phyloP scores from a whole-genome alignment of 2,888 invertebrate genomes.

The Hymenopus coronatus region DNA sequence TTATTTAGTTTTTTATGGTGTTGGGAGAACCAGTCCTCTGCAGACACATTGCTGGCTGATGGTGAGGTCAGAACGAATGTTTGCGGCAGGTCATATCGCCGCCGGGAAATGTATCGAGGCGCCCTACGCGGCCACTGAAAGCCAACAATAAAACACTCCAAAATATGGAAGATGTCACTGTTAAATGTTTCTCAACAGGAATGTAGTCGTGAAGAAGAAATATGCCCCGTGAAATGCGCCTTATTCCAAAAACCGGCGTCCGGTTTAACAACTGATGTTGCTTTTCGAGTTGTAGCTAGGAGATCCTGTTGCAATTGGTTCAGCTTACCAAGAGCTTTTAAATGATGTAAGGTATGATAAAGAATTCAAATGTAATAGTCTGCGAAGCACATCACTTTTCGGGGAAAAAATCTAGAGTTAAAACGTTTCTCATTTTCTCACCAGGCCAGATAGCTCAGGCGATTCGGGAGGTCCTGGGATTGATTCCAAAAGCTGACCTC shows the following conservation, averaged over 20 bases:
- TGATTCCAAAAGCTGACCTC: too few relatives aligned
- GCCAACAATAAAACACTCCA: background rate
- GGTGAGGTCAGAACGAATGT: background rate
- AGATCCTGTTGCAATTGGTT: background rate
- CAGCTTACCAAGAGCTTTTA: background rate
- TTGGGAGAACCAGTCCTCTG: background rate
- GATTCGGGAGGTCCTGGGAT: too few relatives aligned
- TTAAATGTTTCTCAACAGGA: background rate
- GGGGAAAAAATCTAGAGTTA: too few relatives aligned
- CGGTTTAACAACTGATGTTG: background rate
- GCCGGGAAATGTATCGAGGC: background rate
- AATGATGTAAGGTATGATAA: too few relatives aligned
- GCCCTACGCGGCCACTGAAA: background rate
- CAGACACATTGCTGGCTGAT: background rate
- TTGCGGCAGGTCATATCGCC: background rate
- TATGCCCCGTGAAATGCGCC: background rate
- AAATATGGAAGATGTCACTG: background rate
- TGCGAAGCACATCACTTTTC: too few relatives aligned
- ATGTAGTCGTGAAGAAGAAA: background rate
- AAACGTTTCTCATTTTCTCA: too few relatives aligned
- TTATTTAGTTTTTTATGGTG: background rate
- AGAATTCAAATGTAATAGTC: too few relatives aligned
- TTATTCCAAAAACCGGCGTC: background rate
- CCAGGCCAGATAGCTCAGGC: too few relatives aligned
- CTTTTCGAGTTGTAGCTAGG: background rate